Evolutionary conservation across 2,888 invertebrate species (phyloP).

Genomic region (Pharmacophagus antenor): DNA sequence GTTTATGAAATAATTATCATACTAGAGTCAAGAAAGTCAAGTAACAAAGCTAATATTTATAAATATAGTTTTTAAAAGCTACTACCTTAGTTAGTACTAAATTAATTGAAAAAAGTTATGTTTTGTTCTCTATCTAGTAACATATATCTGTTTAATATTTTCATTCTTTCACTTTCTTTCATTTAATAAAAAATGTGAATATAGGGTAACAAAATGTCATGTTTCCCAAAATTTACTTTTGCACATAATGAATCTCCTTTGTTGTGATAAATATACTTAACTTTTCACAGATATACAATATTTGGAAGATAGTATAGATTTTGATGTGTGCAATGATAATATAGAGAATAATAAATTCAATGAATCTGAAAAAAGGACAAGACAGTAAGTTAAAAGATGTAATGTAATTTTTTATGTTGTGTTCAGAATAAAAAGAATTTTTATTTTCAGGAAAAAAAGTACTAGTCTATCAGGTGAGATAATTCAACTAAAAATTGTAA

Average conservation of each 20-base stretch:
- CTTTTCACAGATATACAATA: constrained; percentile 33
- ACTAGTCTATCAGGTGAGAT: constrained; percentile 2
- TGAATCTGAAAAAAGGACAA: neutral
- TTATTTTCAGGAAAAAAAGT: constrained; percentile 12
- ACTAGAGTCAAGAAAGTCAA: no score
- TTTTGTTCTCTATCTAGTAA: neutral
- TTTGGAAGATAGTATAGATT: constrained; percentile 31
- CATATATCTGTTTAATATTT: no score
- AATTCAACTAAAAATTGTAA: neutral
- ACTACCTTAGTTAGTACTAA: no score
- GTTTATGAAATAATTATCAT: neutral
- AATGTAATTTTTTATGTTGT: neutral
- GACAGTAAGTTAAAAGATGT: constrained; percentile 13
- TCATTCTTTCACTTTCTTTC: no score
- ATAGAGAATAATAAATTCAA: neutral
- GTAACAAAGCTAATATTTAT: neutral
- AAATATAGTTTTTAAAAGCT: neutral
- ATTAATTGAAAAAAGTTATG: neutral
- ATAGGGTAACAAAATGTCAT: no score
- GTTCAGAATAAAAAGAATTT: neutral
- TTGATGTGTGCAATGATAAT: constrained; percentile 11
- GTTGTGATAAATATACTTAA: no score
- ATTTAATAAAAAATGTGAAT: no score
- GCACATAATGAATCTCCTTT: no score
- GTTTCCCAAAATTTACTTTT: no score